A percentile compares a stretch with the other conserved stretches of the same genome.
Conservation (phyloP, 2,888 invertebrate genomes). For the Stenodema calcarata region DNA sequence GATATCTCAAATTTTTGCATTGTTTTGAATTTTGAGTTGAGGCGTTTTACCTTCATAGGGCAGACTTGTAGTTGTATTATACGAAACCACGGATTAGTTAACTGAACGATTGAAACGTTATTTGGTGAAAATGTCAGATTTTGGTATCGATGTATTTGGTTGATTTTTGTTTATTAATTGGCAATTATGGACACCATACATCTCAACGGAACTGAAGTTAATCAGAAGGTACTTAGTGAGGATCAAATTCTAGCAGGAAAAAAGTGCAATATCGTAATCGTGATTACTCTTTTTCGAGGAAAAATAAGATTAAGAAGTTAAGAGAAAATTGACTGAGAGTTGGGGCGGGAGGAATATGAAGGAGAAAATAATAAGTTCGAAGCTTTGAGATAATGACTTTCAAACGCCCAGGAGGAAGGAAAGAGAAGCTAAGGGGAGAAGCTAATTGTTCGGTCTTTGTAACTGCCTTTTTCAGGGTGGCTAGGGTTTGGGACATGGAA, state of each 20-base stretch:
- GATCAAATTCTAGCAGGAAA: background rate
- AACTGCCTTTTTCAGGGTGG: background rate
- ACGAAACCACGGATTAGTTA: no score
- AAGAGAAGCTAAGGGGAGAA: background rate
- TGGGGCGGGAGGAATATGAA: background rate
- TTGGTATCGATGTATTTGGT: no score
- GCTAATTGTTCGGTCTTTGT: slow-evolving; percentile 33
- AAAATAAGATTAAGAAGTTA: background rate
- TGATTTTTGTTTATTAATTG: no score
- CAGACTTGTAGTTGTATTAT: no score
- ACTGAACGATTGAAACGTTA: no score
- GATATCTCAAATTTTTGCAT: no score
- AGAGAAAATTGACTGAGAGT: background rate
- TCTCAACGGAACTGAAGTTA: no score
- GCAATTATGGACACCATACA: no score
- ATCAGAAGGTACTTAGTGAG: no score
- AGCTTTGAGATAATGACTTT: slow-evolving; percentile 20
- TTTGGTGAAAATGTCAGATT: no score
- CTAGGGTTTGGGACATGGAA: background rate
- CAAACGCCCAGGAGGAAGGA: slow-evolving; percentile 13
- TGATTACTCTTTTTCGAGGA: background rate
- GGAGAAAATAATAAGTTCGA: slow-evolving; percentile 1
- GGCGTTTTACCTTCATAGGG: no score
- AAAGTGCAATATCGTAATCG: background rate
- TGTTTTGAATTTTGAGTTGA: no score